Conservation (phyloP, 2,113 vertebrate species). For the Eira barbara region DNA sequence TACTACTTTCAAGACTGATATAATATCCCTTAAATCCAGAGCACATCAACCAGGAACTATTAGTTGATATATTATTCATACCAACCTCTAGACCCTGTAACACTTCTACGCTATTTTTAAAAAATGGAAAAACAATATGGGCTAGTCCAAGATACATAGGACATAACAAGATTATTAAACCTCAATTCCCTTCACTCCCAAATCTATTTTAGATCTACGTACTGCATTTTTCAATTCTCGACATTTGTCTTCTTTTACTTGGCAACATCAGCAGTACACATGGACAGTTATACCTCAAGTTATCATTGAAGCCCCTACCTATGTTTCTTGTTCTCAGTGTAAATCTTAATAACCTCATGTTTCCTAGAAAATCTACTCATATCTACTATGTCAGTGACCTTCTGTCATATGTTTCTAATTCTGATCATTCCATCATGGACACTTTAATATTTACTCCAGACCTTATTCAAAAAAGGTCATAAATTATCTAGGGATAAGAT, state of each 20-base stretch:
- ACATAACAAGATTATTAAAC: background rate
- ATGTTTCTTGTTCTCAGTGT: background rate
- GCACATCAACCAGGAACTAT: background rate
- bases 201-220: background rate
- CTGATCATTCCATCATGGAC: background rate
- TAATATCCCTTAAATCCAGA: background rate
- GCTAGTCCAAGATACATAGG: background rate
- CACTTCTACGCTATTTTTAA: background rate
- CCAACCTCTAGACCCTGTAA: background rate
- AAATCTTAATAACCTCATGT: background rate
- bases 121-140: background rate
- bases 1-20: background rate
- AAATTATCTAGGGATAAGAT: background rate
- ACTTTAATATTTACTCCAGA: background rate
- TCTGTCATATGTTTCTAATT: background rate
- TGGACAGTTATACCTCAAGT: background rate
- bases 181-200: background rate
- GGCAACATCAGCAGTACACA: background rate
- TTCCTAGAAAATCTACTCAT: background rate
- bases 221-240: background rate
- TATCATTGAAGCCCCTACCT: background rate
- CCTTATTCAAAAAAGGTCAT: background rate
- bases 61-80: background rate
- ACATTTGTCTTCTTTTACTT: background rate
- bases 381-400: background rate